A percentile compares a stretch with the other conserved stretches of the same genome.
Conservation (phyloP, 2,113 vertebrate species). For the Microcebus lehilahytsara region DNA sequence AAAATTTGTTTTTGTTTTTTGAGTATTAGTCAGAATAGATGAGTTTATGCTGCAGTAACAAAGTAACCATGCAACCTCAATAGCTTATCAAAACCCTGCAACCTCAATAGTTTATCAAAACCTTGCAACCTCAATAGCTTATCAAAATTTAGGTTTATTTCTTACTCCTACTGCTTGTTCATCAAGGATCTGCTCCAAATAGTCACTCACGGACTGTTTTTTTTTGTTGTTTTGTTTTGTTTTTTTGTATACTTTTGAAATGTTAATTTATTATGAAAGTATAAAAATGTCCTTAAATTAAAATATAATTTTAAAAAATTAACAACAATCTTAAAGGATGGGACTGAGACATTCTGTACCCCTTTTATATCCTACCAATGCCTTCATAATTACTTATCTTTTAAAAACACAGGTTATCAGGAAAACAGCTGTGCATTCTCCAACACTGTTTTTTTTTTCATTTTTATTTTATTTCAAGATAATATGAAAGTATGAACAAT, state of each 20-base stretch:
- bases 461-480: too few relatives aligned
- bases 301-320: conserved; percentile 72
- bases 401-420: conserved; percentile 69
- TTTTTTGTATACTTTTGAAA: conserved; percentile 84
- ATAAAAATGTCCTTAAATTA: conserved; percentile 82
- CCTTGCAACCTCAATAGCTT: background rate
- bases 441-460: background rate
- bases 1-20: background rate
- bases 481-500: too few relatives aligned
- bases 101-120: background rate
- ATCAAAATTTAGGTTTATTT: background rate
- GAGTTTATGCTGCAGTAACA: background rate
- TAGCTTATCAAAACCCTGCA: background rate
- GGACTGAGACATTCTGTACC: conserved; percentile 63
- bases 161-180: background rate
- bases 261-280: conserved; percentile 88
- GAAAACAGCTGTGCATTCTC: conserved; percentile 48
- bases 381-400: conserved; percentile 64
- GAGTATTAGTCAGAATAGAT: background rate
- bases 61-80: background rate
- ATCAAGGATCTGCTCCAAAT: background rate
- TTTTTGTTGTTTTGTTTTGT: background rate
- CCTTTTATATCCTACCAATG: conserved; percentile 70
- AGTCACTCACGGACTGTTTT: background rate
- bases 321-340: conserved; percentile 75